Base-by-base conservation (phyloP, 2,888 invertebrate species). In the Lycophotia porphyrea region DNA sequence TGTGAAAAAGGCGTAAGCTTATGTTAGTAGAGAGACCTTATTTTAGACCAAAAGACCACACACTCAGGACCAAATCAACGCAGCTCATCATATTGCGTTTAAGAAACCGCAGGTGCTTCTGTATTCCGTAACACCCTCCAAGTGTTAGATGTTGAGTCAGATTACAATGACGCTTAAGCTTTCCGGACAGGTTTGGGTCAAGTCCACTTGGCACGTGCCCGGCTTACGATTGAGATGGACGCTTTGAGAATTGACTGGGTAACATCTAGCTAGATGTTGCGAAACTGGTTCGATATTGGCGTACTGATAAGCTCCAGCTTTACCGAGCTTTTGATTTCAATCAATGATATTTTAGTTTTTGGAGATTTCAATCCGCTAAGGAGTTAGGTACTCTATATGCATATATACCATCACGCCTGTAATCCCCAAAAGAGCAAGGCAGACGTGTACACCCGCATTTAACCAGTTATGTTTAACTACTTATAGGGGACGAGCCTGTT, bases 171-270 rank as follows among this genome's bases (percentile, higher is more conserved):
- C 67, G 69, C 69, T 85, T 78, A 63, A 67, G 77, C 68, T 78
- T 82, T 80, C 85, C 65, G 72, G 69, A 78, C 85, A 80, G 83
- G 85, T 83, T 71, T 85, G 36, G 83, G 83, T 83, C 85, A 85
- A 85, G 85, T 77, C 64, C 76, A 79, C 65, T 65, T 71, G 67
- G 78, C 85, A 76, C 82, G 84, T 79, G 81, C 74, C 39, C 61
- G 82, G 76, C 49, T 82, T 34, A 58, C 82, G 64, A 81, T 73
- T 71, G 44, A 73, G 39, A 71, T 71, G 55, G 67, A 77, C 61
- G 44, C 31, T 34, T 61, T 71, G 60, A 66, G 49, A 58, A 76
- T 75, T 52, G 52, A 72, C 49, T 55, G 34, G 39, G 7, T 27
- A 49, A 34, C 24, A 34, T 42, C 66, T n/a, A 36, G 61, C 66